Conservation (phyloP, 2,888 invertebrate species). For the Drosophila stalkeri region DNA sequence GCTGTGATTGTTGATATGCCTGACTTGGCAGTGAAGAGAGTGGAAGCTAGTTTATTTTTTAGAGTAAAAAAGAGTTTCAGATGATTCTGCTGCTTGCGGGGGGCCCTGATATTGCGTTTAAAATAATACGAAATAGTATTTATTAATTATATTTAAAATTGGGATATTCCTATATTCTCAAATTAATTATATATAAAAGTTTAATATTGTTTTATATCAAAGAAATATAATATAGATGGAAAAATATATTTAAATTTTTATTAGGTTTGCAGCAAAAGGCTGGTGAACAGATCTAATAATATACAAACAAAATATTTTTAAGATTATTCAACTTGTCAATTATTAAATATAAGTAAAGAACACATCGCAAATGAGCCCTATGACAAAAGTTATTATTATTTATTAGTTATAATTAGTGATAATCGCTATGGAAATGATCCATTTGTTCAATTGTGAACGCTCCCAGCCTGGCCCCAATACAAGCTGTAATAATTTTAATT, state of each 20-base stretch:
- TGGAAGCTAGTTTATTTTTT: conserved; percentile 35
- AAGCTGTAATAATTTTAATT: conserved; percentile 68
- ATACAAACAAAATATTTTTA: no score
- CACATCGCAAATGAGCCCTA: not conserved
- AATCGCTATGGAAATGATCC: conserved; percentile 20
- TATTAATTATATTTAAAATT: not conserved
- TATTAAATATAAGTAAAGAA: not conserved
- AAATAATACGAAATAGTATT: not conserved
- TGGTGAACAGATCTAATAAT: no score
- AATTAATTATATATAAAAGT: no score
- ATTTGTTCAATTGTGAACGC: conserved; percentile 32
- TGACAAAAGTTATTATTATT: conserved; percentile 2
- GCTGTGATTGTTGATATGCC: conserved; percentile 55
- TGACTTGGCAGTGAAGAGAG: conserved; percentile 67
- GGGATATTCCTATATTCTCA: no score
- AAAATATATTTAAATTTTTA: no score
- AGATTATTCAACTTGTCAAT: not conserved
- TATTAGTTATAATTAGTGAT: conserved; percentile 20
- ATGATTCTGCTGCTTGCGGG: conserved; percentile 39
- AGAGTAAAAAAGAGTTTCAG: conserved; percentile 50
- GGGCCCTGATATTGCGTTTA: conserved; percentile 31
- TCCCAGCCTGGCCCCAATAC: conserved; percentile 44
- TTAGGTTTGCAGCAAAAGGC: no score
- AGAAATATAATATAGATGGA: no score
- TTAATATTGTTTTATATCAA: no score